Evolutionary conservation across 2,113 vertebrate genomes (phyloP).

Genomic region (Strix uralensis): DNA sequence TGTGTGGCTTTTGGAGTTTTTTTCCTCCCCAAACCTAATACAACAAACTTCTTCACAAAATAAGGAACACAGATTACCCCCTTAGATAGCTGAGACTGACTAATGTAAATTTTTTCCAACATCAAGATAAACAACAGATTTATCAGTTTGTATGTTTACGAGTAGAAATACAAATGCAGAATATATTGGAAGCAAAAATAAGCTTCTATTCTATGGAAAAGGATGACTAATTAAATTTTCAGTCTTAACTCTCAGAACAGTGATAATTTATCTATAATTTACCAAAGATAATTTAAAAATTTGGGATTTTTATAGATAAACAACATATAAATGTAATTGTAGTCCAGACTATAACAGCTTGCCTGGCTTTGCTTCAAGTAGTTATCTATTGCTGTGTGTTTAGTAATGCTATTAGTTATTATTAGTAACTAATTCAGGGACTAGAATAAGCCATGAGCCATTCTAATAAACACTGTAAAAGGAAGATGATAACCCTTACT

Average conservation of each 20-base stretch:
- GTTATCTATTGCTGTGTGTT: neutral
- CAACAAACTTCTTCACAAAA: neutral
- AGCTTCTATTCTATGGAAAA: neutral
- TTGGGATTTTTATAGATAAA: neutral
- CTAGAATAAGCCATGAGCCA: neutral
- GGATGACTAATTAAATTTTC: neutral
- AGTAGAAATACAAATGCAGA: neutral
- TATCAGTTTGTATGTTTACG: neutral
- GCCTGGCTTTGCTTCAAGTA: neutral
- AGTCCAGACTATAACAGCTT: neutral
- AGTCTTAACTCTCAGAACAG: neutral
- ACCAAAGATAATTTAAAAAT: neutral
- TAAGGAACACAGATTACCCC: neutral
- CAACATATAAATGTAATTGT: neutral
- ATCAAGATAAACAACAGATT: neutral
- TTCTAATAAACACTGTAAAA: neutral
- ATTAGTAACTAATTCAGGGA: neutral
- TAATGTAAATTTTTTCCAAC: neutral
- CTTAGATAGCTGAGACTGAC: neutral
- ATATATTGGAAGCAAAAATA: neutral
- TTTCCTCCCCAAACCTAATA: neutral
- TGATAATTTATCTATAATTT: neutral
- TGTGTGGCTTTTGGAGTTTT: rapidly evolving
- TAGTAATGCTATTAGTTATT: neutral
- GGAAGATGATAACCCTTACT: neutral